Evolutionary conservation across 2,888 invertebrate genomes (phyloP), one percentile per base, ranked within the genome.

Genomic region (Graphium colonna): DNA sequence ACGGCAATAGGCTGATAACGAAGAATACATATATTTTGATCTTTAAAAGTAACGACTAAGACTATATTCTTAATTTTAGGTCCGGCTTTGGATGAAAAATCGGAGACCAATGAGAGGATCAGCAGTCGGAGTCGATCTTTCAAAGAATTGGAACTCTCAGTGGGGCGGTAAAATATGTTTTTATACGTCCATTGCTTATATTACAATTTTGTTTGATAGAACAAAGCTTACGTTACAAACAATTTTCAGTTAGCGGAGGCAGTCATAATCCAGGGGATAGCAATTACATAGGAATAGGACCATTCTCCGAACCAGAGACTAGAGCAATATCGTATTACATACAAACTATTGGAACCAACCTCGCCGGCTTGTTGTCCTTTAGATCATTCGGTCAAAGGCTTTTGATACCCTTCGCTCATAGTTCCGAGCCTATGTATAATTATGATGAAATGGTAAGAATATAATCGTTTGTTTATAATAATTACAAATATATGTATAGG

Each of bases 21-120:
- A n/a, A n/a, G n/a, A n/a, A n/a, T n/a, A n/a, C n/a, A n/a, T n/a
- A n/a, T n/a, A n/a, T n/a, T n/a, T n/a, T n/a, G n/a, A n/a, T n/a
- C n/a, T n/a, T n/a, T n/a, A n/a, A n/a, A n/a, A n/a, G n/a, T n/a
- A n/a, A n/a, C n/a, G n/a, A n/a, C n/a, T n/a, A n/a, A n/a, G n/a
- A n/a, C n/a, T n/a, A n/a, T n/a, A n/a, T n/a, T n/a, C n/a, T n/a
- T n/a, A n/a, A n/a, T n/a, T n/a, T 73, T 52, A 90, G 90, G 80
- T 91, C 40, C 90, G 94, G 40, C 60, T 92, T 51, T 94, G 94
- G 94, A 74, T 92, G 15, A 94, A 94, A 66, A 94, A 93, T 3
- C 83, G 94, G 44, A 79, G 82, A 46, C 89, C 82, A 0, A 73
- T 78, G 0, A 64, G 66, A 0, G 56, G 66, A 3, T 52, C 58